A percentile compares a stretch with the other conserved stretches of the same genome.
phyloP scores from a whole-genome alignment of 2,113 vertebrate genomes.

The Microcebus lehilahytsara region DNA sequence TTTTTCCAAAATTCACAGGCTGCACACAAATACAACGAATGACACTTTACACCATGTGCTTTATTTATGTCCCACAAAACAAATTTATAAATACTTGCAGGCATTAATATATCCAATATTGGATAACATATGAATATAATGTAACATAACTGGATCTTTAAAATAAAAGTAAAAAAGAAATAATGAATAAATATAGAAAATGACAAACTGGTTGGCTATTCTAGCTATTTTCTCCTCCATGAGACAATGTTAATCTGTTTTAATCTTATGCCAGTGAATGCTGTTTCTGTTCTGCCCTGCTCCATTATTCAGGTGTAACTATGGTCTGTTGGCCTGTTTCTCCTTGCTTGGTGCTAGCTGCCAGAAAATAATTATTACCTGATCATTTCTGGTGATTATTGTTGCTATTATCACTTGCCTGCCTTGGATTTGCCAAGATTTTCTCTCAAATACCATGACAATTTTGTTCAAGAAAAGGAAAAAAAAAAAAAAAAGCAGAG shows the following conservation, averaged over 20 bases:
- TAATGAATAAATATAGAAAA: background rate
- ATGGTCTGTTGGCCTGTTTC: conserved; percentile 34
- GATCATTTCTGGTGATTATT: conserved; percentile 58
- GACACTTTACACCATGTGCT: background rate
- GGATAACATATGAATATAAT: background rate
- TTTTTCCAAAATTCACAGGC: background rate
- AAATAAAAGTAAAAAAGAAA: background rate
- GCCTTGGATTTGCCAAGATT: conserved; percentile 43
- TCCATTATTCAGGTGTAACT: conserved; percentile 60
- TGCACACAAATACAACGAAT: conserved; percentile 12
- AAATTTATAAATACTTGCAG: conserved; percentile 26
- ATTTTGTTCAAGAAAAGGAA: conserved; percentile 32
- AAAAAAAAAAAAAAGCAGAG: background rate
- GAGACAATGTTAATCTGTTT: conserved; percentile 34
- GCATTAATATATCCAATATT: background rate
- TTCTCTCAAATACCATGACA: conserved; percentile 34
- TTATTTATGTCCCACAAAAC: background rate
- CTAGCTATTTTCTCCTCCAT: background rate
- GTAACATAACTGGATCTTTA: background rate
- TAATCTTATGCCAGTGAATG: conserved; percentile 30
- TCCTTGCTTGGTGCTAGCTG: conserved; percentile 58
- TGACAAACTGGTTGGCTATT: background rate
- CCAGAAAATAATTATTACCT: conserved; percentile 48
- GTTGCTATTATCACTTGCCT: conserved; percentile 51
- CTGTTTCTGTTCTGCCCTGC: background rate